Base-by-base conservation (phyloP, 2,888 invertebrate species). In the Melanostoma mellinum region DNA sequence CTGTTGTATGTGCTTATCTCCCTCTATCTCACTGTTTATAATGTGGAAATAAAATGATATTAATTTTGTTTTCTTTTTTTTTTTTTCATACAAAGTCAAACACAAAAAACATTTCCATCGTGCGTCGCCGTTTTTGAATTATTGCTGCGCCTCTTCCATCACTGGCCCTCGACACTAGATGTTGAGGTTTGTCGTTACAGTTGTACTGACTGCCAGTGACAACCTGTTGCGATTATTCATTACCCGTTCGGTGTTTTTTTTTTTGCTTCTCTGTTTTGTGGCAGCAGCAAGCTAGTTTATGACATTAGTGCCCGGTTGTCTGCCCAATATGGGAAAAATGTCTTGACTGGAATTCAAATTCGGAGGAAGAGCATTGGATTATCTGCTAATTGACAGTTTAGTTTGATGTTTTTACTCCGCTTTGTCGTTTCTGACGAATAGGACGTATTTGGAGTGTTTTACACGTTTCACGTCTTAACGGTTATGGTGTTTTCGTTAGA, bases 261-360 rank as follows among this genome's bases (percentile, higher is more conserved):
- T 55, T 42, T 48, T 40, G 1, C n/a, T 40, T 61, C 32, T 46
- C 44, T 44, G 55, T 48, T 35, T 38, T 44, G 20, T 40, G 20
- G 30, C 56, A 6, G 42, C 46, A 46, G 53, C 42, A 5, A 67
- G 53, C 9, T 65, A 73, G 77, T 77, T 73, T 77, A 65, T 60
- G 72, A 61, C 73, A 68, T 73, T 61, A 68, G 73, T 65, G 77
- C 55, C 74, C 55, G 67, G 48, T 75, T 77, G 71, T 74, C 63
- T 74, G 61, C 1, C 74, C 6, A 63, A 75, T 82, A 78, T 85
- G 85, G 85, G 72, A 61, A 80, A 75, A 72, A 78, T 85, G 78
- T 82, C 73, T 85, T 79, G 85, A 85, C 85, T 67, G 71, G 85
- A 85, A 85, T 85, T 84, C 77, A 84, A 85, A 85, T 85, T 79